Evolutionary conservation across 1,140 invertebrate species (phyloP).

Genomic region (Ruditapes philippinarum): DNA sequence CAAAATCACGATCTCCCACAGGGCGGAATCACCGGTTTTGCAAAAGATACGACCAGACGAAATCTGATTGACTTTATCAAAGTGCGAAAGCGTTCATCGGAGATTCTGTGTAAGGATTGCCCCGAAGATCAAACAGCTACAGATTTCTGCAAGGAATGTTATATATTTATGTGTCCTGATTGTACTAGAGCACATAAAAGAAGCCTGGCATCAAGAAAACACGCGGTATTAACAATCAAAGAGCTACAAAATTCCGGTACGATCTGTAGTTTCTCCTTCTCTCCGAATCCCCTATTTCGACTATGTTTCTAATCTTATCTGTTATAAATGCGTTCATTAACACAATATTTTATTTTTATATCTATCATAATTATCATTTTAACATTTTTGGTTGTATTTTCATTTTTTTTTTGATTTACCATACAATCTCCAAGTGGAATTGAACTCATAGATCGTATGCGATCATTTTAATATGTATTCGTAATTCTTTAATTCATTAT

Average conservation of each 20-base stretch:
- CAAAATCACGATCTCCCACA: slow-evolving; percentile 59
- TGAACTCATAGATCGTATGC: too few relatives aligned
- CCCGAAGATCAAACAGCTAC: slow-evolving; percentile 72
- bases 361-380: too few relatives aligned
- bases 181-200: slow-evolving; percentile 69
- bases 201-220: slow-evolving; percentile 71
- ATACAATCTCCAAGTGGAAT: too few relatives aligned
- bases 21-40: slow-evolving; percentile 61
- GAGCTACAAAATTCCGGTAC: slow-evolving; percentile 58
- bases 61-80: slow-evolving; percentile 73
- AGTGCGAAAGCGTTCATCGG: slow-evolving; percentile 68
- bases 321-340: too few relatives aligned
- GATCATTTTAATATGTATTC: too few relatives aligned
- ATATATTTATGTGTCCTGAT: slow-evolving; percentile 74
- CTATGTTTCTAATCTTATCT: too few relatives aligned
- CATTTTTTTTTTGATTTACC: too few relatives aligned
- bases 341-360: too few relatives aligned
- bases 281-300: too few relatives aligned
- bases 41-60: slow-evolving; percentile 71
- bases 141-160: slow-evolving; percentile 74
- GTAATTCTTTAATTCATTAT: too few relatives aligned
- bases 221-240: slow-evolving; percentile 64
- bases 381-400: too few relatives aligned
- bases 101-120: slow-evolving; percentile 74
- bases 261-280: neutral